A percentile compares a stretch with the other conserved stretches of the same genome.
These are phyloP conservation scores for Zootoca vivipara DNA, from an alignment of 2,113 vertebrate genomes.

Conservation along the genomic window DNA sequence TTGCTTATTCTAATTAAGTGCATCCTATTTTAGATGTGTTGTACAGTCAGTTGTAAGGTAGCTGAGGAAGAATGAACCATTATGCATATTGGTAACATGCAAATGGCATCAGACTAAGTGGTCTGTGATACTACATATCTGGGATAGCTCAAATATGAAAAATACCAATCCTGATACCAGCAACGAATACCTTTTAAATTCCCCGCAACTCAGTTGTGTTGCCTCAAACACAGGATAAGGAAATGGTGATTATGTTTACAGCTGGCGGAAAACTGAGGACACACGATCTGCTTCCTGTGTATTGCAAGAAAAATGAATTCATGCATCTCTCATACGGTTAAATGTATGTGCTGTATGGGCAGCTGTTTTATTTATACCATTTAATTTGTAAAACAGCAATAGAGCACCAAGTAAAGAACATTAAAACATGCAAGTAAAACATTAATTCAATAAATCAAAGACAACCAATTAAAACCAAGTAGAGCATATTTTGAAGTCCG, in stretches of 20 bases:
- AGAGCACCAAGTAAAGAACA: neutral
- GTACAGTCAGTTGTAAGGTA: too few species aligned
- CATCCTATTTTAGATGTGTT: neutral
- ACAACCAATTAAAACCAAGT: neutral
- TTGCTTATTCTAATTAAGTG: neutral
- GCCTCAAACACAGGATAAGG: neutral
- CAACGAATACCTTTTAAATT: neutral
- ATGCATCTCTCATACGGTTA: too few species aligned
- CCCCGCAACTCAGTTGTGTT: neutral
- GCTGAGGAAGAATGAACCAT: neutral
- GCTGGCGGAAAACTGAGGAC: neutral
- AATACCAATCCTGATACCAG: neutral
- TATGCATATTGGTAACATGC: neutral
- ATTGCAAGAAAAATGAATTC: too few species aligned
- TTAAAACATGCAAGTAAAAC: neutral
- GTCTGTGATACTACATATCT: neutral
- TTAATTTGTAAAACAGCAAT: neutral
- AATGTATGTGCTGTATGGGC: too few species aligned
- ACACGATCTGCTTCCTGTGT: neutral
- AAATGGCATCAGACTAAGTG: neutral
- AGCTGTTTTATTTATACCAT: neutral
- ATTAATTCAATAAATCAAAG: too few species aligned
- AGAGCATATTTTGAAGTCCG: neutral
- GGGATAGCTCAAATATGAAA: neutral
- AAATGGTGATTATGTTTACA: neutral